A percentile compares a stretch with the other conserved stretches of the same genome.
phyloP scores from a whole-genome alignment of 2,113 vertebrate species.

The Arothron firmamentum region DNA sequence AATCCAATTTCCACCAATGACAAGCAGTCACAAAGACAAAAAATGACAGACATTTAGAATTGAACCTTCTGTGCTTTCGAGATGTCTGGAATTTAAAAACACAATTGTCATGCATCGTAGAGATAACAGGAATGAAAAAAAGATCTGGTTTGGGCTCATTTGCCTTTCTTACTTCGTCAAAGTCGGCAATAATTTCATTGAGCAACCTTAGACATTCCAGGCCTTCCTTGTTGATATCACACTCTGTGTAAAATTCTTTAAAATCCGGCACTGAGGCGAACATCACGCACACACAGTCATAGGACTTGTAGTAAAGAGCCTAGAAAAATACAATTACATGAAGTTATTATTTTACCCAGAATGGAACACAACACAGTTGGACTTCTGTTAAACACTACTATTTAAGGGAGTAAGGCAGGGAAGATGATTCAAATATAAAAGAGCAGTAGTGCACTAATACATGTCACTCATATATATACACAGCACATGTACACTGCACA shows the following conservation, averaged over 20 bases:
- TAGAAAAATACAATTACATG: constrained; percentile 44
- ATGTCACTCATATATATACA: too few species aligned
- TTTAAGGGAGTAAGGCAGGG: too few species aligned
- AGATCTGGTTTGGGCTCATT: not conserved
- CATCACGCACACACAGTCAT: constrained; percentile 97
- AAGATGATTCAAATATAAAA: too few species aligned
- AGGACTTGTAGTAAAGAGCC: constrained; percentile 98
- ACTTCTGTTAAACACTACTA: too few species aligned
- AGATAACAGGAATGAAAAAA: not conserved
- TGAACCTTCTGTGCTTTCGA: not conserved
- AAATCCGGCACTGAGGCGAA: constrained; percentile 97
- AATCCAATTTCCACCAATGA: too few species aligned
- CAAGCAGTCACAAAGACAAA: too few species aligned
- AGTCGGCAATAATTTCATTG: constrained; percentile 97
- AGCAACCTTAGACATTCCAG: constrained; percentile 93
- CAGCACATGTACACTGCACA: too few species aligned
- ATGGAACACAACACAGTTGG: not conserved
- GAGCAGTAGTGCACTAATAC: too few species aligned
- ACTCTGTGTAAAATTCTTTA: constrained; percentile 98
- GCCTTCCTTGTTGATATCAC: constrained; percentile 98
- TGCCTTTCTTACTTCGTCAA: constrained; percentile 85
- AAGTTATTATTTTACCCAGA: not conserved
- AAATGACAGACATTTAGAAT: too few species aligned
- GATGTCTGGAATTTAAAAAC: not conserved
- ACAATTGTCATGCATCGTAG: not conserved